Conservation (phyloP, 2,888 invertebrate species). For the Agrochola lota region DNA sequence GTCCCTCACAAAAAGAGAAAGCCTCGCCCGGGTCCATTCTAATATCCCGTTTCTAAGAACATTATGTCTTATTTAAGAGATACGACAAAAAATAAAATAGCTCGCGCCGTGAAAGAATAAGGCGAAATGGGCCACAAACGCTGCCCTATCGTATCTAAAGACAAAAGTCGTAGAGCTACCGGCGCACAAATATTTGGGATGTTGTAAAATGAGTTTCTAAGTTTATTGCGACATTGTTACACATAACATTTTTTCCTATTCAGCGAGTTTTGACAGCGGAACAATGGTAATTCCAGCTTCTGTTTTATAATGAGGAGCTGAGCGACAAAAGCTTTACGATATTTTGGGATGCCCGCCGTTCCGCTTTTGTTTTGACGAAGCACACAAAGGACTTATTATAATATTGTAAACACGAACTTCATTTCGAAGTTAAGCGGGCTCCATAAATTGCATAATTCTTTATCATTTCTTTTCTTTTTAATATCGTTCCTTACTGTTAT, state of each 20-base stretch:
- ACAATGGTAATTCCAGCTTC: conserved; percentile 86
- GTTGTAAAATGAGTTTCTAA: conserved; percentile 83
- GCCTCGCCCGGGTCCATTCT: conserved; percentile 82
- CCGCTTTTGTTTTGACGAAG: conserved; percentile 68
- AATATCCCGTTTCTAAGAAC: conserved; percentile 89
- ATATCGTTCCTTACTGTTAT: conserved; percentile 27
- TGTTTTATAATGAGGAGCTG: conserved; percentile 81
- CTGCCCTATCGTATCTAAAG: conserved; percentile 76
- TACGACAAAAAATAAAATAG: conserved; percentile 86
- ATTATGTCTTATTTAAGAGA: conserved; percentile 90
- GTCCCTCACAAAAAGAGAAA: conserved; percentile 88
- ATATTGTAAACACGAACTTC: conserved; percentile 58
- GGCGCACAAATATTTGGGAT: conserved; percentile 84
- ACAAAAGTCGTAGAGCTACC: conserved; percentile 87
- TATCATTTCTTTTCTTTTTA: conserved; percentile 35
- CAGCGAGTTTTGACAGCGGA: conserved; percentile 82
- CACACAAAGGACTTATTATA: conserved; percentile 59
- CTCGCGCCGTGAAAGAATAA: conserved; percentile 84
- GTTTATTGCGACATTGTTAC: conserved; percentile 88
- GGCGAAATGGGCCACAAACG: conserved; percentile 87
- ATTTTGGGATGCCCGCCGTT: conserved; percentile 67
- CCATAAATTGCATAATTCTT: conserved; percentile 54
- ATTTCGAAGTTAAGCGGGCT: conserved; percentile 44
- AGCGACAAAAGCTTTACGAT: conserved; percentile 74
- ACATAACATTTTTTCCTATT: conserved; percentile 81